phyloP scores from a whole-genome alignment of 1,140 invertebrate genomes.

The Drosophila tropicalis region DNA sequence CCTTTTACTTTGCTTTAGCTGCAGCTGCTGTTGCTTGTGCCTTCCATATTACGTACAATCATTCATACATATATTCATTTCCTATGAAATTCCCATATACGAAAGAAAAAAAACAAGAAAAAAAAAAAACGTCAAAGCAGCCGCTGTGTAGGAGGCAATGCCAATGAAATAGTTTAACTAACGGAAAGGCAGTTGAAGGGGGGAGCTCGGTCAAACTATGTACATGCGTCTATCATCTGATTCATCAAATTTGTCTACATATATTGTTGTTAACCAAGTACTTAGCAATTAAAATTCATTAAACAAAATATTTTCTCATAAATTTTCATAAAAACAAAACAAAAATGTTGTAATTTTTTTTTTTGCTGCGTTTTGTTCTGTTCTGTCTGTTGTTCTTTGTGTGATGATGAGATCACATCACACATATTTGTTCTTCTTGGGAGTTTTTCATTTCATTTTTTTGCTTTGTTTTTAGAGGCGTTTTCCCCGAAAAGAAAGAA shows the following conservation, averaged over 20 bases:
- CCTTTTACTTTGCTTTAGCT: no score
- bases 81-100: slow-evolving; percentile 38
- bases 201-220: slow-evolving; percentile 17
- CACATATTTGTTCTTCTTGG: slow-evolving; percentile 2
- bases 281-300: slow-evolving; percentile 73
- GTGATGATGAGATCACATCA: slow-evolving; percentile 41
- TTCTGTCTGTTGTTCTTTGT: slow-evolving; percentile 13
- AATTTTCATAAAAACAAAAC: slow-evolving; percentile 32
- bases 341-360: background rate
- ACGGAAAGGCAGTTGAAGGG: background rate
- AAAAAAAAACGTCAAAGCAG: slow-evolving; percentile 32
- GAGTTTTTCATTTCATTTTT: slow-evolving; percentile 14
- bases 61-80: slow-evolving; percentile 4
- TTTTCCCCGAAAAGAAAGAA: slow-evolving; percentile 24
- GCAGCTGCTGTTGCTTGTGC: no score
- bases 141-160: slow-evolving; percentile 28
- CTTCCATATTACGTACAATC: no score
- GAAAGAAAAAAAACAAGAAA: slow-evolving; percentile 21
- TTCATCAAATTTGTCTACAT: slow-evolving; percentile 48
- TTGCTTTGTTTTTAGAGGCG: slow-evolving; percentile 28
- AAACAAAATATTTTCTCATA: slow-evolving; percentile 51
- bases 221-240: slow-evolving; percentile 41
- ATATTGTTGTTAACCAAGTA: slow-evolving; percentile 64
- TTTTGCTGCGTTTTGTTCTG: background rate
- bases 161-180: slow-evolving; percentile 41